These are phyloP conservation scores for Anolis sagrei DNA, from an alignment of 2,113 vertebrate species.

Conservation along the genomic window DNA sequence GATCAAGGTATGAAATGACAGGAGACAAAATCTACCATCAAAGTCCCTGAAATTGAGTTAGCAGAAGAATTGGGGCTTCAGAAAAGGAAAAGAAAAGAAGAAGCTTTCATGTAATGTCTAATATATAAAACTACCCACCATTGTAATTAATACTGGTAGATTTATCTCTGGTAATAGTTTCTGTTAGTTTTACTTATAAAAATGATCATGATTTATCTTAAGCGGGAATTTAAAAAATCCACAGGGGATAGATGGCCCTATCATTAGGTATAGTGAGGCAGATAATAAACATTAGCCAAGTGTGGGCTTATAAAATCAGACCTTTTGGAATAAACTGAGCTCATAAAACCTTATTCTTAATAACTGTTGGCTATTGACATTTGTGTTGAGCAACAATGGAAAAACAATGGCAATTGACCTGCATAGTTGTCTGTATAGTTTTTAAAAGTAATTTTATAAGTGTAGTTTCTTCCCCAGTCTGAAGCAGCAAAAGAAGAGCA, in stretches of 20 bases:
- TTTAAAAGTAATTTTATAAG: background rate
- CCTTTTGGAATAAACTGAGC: conserved; percentile 24
- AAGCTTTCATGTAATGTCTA: conserved; percentile 3
- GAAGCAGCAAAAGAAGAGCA: background rate
- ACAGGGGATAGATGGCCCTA: background rate
- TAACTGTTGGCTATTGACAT: conserved; percentile 54
- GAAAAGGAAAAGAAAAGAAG: background rate
- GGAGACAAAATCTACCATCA: conserved; percentile 6
- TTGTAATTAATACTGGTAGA: conserved; percentile 38
- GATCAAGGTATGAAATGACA: conserved; percentile 43
- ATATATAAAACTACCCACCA: conserved; percentile 41
- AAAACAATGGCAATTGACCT: background rate
- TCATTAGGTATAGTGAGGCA: too few species aligned
- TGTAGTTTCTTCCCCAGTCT: background rate
- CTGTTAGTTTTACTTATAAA: conserved; percentile 30
- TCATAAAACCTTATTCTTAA: conserved; percentile 56
- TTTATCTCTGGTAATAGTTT: conserved; percentile 49
- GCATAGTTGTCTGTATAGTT: conserved; percentile 28
- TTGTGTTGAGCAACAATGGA: background rate
- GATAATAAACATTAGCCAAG: too few species aligned
- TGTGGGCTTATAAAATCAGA: conserved; percentile 32
- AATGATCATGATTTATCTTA: conserved; percentile 40
- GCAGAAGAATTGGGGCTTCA: conserved; percentile 8
- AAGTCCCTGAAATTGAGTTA: conserved; percentile 14
- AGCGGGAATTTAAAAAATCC: background rate